Percentiles rank a stretch among this genome's conserved stretches.
phyloP scores from a whole-genome alignment of 2,113 vertebrate genomes.

The Azemiops feae region DNA sequence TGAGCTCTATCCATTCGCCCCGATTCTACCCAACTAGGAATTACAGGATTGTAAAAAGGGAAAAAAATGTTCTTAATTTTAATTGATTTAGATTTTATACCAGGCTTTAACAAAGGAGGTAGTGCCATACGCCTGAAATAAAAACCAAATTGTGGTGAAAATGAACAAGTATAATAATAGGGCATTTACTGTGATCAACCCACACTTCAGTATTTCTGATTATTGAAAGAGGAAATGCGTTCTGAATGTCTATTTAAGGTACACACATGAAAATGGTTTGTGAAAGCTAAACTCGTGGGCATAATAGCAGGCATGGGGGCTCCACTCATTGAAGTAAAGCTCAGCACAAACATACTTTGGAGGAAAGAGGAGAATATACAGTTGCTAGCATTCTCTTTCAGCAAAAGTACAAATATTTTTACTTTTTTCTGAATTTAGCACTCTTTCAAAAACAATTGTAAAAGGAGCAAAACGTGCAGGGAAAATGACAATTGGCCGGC shows the following conservation, averaged over 20 bases:
- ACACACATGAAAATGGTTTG: background rate
- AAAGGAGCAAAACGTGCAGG: slow-evolving; percentile 96
- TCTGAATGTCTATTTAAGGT: background rate
- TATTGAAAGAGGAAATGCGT: background rate
- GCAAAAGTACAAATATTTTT: slow-evolving; percentile 21
- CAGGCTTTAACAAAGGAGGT: slow-evolving; percentile 4
- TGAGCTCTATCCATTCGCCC: background rate
- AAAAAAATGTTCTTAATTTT: background rate
- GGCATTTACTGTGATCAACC: background rate
- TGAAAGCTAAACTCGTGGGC: background rate
- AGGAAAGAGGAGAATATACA: background rate
- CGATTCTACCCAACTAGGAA: background rate
- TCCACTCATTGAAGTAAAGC: background rate
- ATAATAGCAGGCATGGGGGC: background rate
- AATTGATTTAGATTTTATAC: background rate
- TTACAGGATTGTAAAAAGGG: background rate
- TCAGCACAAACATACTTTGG: background rate
- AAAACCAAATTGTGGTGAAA: background rate
- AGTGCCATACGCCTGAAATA: background rate
- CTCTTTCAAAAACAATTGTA: slow-evolving; percentile 94
- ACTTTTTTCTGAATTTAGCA: slow-evolving; percentile 71
- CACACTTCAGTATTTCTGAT: background rate
- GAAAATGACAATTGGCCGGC: slow-evolving; percentile 96
- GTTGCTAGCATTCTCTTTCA: slow-evolving; percentile 24
- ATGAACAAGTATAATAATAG: background rate